Evolutionary conservation across 92 coral and sea anemone genomes (phyloP).

Genomic region (Heliopora coerulea): DNA sequence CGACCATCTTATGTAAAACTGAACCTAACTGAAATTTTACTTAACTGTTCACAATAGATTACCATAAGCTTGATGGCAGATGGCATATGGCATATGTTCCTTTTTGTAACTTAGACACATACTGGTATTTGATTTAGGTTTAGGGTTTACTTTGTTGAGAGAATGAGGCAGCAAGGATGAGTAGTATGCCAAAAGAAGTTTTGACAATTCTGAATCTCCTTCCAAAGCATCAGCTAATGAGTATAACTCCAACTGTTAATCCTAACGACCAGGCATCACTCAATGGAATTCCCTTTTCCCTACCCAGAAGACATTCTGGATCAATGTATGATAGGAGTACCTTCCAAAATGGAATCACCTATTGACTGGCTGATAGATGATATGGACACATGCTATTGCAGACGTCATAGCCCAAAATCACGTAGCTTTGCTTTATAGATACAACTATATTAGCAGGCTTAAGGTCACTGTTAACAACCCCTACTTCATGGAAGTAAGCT

Average conservation of each 20-base stretch:
- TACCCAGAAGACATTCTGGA: constrained; percentile 41
- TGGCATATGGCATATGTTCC: constrained; percentile 13
- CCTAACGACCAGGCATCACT: constrained; percentile 59
- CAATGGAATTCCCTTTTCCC: constrained; percentile 11
- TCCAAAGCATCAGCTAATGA: constrained; percentile 49
- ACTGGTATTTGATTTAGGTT: neutral
- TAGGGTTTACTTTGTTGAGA: constrained; percentile 10
- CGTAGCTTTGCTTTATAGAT: constrained; percentile 47
- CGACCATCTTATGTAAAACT: too few relatives aligned
- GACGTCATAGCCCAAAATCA: constrained; percentile 57
- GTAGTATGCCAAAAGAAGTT: constrained; percentile 8
- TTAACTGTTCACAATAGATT: neutral
- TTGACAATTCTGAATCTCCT: constrained; percentile 2
- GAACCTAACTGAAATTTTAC: too few relatives aligned
- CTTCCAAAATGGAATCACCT: constrained; percentile 19
- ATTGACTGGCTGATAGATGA: constrained; percentile 13
- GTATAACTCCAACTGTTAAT: constrained; percentile 48
- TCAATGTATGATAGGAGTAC: constrained; percentile 45
- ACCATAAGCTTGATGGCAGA: neutral
- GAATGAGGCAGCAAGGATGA: constrained; percentile 4
- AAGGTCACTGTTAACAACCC: constrained; percentile 51
- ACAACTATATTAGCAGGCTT: constrained; percentile 58
- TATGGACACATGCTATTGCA: constrained; percentile 40
- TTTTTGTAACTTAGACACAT: constrained; percentile 18
- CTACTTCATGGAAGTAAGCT: constrained; percentile 54